Evolutionary conservation across 2,888 invertebrate genomes (phyloP), one percentile per base, ranked within the genome.

Genomic region (Apomyelois bistriatella): DNA sequence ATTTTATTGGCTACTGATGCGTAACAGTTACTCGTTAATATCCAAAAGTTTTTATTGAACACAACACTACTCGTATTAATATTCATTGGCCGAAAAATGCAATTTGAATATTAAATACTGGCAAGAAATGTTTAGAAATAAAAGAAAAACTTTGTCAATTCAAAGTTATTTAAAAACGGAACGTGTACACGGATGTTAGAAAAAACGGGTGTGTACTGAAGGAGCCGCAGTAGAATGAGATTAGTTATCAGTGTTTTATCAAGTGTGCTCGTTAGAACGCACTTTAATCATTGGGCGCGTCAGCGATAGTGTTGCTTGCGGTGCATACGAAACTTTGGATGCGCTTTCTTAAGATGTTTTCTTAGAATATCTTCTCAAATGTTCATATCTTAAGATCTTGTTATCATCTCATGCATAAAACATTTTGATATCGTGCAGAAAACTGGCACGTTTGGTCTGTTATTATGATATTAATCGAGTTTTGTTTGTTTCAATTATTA

Each of bases 231-330:
- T 74, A 76, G 79, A 86, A 76, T 82, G 80, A 85, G 85, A 87
- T 87, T 88, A 74, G 67, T 63, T 78, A 87, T 87, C 87, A 84
- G 77, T 77, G 73, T 80, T 85, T 46, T 89, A 88, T 87, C 87
- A 81, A 74, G 65, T 71, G 66, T 65, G 73, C 82, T 85, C 82
- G 84, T 84, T 82, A 82, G 78, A 76, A 72, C 74, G 84, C 85
- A 84, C 88, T 87, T 86, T 85, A 87, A 88, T 87, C 84, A 76
- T 67, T 70, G 72, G 71, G 74, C 79, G 74, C 83, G 85, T 85
- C 85, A 82, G 79, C 81, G 86, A 86, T 87, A 84, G 74, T 68
- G 61, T 59, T 50, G 63, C 54, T 57, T 53, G 63, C 55, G 58
- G 57, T 60, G 62, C 61, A 49, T 59, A 64, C 62, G 77, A 51